These are phyloP conservation scores for Vollenhovia emeryi DNA, from an alignment of 1,140 invertebrate genomes.

Conservation along the genomic window DNA sequence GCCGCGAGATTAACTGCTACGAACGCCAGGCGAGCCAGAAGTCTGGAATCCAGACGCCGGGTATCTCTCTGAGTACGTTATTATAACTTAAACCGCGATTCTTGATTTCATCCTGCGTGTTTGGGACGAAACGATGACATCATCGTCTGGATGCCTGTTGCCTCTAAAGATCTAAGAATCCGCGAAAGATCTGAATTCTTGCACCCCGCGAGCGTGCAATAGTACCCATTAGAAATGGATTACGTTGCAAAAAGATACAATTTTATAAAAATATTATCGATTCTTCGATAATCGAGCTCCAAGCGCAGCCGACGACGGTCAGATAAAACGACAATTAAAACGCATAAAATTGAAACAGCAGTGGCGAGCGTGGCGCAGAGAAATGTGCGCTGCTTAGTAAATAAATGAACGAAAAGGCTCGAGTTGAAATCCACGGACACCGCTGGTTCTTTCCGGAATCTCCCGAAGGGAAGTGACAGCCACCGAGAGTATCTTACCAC, in stretches of 20 bases:
- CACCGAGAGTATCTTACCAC: no score
- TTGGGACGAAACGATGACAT: conserved; percentile 1
- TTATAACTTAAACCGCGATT: conserved; percentile 41
- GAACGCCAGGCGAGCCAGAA: conserved; percentile 35
- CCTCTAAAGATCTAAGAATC: background rate
- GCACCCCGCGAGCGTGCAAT: no score
- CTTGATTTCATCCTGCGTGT: conserved; percentile 2
- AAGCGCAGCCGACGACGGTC: background rate
- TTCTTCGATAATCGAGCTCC: background rate
- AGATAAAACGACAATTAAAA: background rate
- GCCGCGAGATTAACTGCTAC: conserved; percentile 63
- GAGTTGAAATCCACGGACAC: no score
- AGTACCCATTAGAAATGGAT: background rate
- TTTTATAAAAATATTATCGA: background rate
- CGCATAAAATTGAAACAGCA: no score
- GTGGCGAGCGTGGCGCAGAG: no score
- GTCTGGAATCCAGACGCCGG: conserved; percentile 32
- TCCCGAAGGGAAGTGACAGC: no score
- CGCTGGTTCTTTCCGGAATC: no score
- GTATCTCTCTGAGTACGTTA: conserved; percentile 5
- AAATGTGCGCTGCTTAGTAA: no score
- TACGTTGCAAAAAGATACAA: background rate
- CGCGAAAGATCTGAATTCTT: background rate
- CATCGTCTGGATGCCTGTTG: background rate
- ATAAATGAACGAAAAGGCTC: no score